Percentiles rank a stretch among this genome's conserved stretches.
Evolutionary conservation across 1,140 invertebrate species (phyloP).

Genomic region (Ceratina japonica): DNA sequence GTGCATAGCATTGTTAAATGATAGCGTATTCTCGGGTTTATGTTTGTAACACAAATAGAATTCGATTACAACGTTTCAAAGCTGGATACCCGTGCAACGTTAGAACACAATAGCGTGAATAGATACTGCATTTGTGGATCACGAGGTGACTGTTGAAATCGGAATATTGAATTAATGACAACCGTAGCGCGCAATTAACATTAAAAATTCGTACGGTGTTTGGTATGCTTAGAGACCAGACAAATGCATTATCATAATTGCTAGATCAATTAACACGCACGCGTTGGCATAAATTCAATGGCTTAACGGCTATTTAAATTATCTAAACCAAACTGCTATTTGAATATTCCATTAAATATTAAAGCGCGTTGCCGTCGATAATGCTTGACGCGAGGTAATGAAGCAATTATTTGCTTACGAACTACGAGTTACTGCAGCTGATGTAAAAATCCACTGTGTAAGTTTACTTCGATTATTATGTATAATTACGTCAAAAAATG

Average conservation of each 20-base stretch:
- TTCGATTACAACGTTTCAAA: too few relatives aligned
- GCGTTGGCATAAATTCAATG: constrained; percentile 5
- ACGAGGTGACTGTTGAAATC: neutral
- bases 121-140: neutral
- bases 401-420: neutral
- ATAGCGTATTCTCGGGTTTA: too few relatives aligned
- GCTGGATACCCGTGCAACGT: too few relatives aligned
- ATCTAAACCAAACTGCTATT: neutral
- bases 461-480: neutral
- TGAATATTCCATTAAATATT: constrained; percentile 17
- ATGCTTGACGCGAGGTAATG: neutral
- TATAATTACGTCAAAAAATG: neutral
- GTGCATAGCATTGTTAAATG: too few relatives aligned
- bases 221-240: neutral
- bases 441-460: too few relatives aligned
- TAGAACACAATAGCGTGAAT: too few relatives aligned
- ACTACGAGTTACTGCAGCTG: neutral
- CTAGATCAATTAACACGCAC: constrained; percentile 1
- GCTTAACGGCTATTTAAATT: constrained; percentile 7
- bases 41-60: too few relatives aligned
- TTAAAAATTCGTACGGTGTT: constrained; percentile 20
- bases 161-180: neutral
- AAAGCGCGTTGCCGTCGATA: neutral
- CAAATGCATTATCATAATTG: constrained; percentile 6
- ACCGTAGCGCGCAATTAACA: neutral